phyloP scores from a whole-genome alignment of 1,140 invertebrate genomes.

The Ptiloglossa arizonensis region DNA sequence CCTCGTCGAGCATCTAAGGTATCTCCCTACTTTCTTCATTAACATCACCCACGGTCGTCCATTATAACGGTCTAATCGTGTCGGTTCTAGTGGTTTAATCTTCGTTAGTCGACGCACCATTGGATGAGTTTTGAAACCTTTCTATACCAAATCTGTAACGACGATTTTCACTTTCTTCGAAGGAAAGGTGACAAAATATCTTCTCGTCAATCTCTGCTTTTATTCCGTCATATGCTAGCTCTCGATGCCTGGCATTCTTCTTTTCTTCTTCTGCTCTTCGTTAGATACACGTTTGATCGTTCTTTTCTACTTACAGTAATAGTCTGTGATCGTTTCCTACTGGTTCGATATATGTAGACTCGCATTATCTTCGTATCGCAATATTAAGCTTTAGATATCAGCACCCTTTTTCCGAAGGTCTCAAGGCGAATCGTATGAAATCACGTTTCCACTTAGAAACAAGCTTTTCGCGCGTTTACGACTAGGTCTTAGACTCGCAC shows the following conservation, averaged over 20 bases:
- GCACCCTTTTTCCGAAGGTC: background rate
- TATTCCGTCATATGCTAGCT: no score
- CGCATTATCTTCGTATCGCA: slow-evolving; percentile 28
- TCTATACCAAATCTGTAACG: background rate
- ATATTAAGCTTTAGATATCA: background rate
- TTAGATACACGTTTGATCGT: background rate
- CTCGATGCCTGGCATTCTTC: background rate
- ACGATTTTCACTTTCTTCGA: no score
- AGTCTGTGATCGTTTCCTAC: background rate
- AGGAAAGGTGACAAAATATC: no score
- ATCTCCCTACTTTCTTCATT: slow-evolving; percentile 30
- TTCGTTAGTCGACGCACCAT: background rate
- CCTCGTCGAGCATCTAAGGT: slow-evolving; percentile 8
- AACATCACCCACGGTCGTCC: background rate
- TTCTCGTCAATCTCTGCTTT: background rate
- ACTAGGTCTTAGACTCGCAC: background rate
- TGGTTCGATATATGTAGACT: background rate
- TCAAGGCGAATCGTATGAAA: slow-evolving; percentile 22
- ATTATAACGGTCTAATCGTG: background rate
- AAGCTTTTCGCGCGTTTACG: background rate
- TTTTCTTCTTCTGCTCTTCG: background rate
- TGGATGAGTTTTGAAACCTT: background rate
- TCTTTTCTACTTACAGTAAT: background rate
- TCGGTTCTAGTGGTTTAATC: background rate
- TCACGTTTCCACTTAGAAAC: background rate